Conservation (phyloP, 1,140 invertebrate species). For the Drosophila carrolli region DNA sequence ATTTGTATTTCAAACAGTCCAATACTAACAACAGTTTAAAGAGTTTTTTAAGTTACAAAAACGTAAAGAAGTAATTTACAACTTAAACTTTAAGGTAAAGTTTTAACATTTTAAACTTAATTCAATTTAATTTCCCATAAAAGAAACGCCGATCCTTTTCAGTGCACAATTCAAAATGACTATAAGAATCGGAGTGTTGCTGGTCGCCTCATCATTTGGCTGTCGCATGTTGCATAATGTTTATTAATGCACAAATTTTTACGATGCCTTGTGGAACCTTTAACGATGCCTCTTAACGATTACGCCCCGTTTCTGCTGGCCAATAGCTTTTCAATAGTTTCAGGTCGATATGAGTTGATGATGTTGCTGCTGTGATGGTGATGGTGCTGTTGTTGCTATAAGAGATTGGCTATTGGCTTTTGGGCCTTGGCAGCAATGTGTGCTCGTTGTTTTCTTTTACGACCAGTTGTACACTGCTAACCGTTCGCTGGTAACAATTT, state of each 20-base stretch:
- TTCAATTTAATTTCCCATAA: too few relatives aligned
- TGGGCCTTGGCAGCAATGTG: conserved; percentile 63
- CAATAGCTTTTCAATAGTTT: conserved; percentile 54
- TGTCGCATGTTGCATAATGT: conserved; percentile 74
- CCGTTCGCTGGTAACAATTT: conserved; percentile 73
- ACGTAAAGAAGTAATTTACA: too few relatives aligned
- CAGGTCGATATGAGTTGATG: conserved; percentile 4
- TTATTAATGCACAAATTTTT: conserved; percentile 80
- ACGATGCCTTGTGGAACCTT: conserved; percentile 59
- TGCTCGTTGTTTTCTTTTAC: conserved; percentile 33
- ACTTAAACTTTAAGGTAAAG: too few relatives aligned
- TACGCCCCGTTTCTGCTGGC: conserved; percentile 24
- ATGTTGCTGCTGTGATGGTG: conserved; percentile 3
- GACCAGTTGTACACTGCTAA: conserved; percentile 46
- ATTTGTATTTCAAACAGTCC: too few relatives aligned
- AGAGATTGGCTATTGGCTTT: conserved; percentile 15
- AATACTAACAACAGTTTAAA: too few relatives aligned
- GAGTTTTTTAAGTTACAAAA: too few relatives aligned
- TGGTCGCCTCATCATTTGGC: conserved; percentile 54
- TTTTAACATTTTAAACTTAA: too few relatives aligned
- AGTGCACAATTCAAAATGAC: conserved; percentile 27
- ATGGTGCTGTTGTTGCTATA: neutral
- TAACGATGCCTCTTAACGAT: conserved; percentile 72
- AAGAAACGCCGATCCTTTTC: neutral
- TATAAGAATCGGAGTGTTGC: conserved; percentile 11